Evolutionary conservation across 1,140 invertebrate species (phyloP), one percentile per base, ranked within the genome.

Genomic region (Harlomillsia oculata): DNA sequence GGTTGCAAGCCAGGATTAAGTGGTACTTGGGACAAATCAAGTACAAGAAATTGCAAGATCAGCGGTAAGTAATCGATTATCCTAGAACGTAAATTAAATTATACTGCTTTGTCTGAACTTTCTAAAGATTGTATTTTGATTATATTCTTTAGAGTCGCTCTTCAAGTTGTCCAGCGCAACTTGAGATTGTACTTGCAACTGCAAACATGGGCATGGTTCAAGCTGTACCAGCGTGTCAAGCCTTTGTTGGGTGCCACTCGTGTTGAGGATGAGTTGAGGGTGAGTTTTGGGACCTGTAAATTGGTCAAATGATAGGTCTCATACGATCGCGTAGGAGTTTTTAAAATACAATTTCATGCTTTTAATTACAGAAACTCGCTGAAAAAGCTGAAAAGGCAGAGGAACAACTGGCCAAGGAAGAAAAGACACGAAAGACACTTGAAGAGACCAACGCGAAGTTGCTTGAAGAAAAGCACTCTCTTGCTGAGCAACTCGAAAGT

Each of bases 191-290:
- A 97, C 83, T 82, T 98, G 74, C 82, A 90, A 72, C 80, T 99
- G 65, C 89, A 95, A 72, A 98, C 92, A 76, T 99, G 96, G 97
- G 83, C 89, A 68, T 99, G 97, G 97, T 99, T 91, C 89, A 95
- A 95, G 75, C 75, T 99, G 79, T 97, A 94, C 89, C 87, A 89
- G 78, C 96, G 89, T 79, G 89, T 98, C 80, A 97, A 96, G 80
- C 94, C 95, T 71, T 81, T 97, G 67, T 87, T 98, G 81, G 97
- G 95, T 80, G 91, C 94, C 77, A 91, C 87, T 71, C 85, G 90
- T 67, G 84, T 96, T 76, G 94, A 99, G 78, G 97, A 99, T 78
- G 95, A 99, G 76, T 85, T 99, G 72, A 91, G 91, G 74, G 90
- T 93, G 76, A 84, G 84, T 81, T 70, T 68, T 43, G 11, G 9